These are phyloP conservation scores for Zootoca vivipara DNA, from an alignment of 2,113 vertebrate species.

Conservation along the genomic window DNA sequence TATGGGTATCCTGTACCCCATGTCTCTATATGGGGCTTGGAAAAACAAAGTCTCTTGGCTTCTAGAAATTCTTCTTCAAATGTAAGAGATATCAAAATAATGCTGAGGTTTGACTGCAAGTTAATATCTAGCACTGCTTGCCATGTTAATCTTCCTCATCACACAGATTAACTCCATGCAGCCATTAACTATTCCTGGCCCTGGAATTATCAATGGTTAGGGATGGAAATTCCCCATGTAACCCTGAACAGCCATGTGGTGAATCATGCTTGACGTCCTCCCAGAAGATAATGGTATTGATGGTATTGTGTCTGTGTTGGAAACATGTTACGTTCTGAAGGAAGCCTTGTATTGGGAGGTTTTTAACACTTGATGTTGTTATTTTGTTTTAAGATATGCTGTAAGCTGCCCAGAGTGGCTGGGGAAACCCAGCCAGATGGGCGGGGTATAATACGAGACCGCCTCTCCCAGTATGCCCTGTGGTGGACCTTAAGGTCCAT, in stretches of 20 bases:
- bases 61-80: slow-evolving; percentile 30
- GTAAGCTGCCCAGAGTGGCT: too few species aligned
- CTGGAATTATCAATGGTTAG: not conserved
- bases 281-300: not conserved
- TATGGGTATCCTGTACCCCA: slow-evolving; percentile 11
- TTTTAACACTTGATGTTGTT: too few species aligned
- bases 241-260: not conserved
- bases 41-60: slow-evolving; percentile 14
- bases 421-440: too few species aligned
- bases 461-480: too few species aligned
- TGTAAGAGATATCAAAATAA: slow-evolving; percentile 28
- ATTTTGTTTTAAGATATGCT: too few species aligned
- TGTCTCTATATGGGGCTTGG: slow-evolving; percentile 16
- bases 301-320: not conserved
- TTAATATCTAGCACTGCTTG: not conserved
- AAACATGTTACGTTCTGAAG: not conserved
- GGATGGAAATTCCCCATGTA: not conserved
- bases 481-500: too few species aligned
- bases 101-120: not conserved
- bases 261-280: not conserved
- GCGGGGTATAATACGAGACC: too few species aligned
- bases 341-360: too few species aligned
- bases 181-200: not conserved
- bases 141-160: not conserved
- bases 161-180: not conserved